Conservation (phyloP, 2,113 vertebrate genomes). For the Uria lomvia region DNA sequence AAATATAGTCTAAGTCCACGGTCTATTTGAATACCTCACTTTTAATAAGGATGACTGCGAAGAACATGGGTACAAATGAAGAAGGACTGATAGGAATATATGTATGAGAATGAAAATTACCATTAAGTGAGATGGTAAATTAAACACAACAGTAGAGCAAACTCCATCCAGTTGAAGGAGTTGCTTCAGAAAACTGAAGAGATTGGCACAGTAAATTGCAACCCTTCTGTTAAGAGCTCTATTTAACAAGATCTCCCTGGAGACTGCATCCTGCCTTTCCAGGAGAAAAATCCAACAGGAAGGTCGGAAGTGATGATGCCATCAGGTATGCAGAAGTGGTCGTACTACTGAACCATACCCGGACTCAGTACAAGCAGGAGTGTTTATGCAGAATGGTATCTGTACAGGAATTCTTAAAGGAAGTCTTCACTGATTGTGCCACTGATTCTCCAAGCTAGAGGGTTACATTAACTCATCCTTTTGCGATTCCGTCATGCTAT, state of each 20-base stretch:
- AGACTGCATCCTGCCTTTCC: not conserved
- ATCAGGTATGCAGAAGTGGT: not conserved
- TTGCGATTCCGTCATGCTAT: not conserved
- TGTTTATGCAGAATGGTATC: not conserved
- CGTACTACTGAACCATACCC: not conserved
- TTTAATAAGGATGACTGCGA: not conserved
- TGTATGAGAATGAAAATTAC: not conserved
- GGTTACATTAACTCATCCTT: not conserved
- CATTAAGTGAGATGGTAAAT: not conserved
- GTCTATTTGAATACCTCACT: not conserved
- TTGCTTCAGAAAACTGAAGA: not conserved
- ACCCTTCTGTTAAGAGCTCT: not conserved
- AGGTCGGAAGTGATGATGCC: not conserved
- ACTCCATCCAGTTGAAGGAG: not conserved
- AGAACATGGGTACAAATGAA: not conserved
- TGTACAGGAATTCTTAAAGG: not conserved
- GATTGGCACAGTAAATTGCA: not conserved
- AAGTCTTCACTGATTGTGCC: not conserved
- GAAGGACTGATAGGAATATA: not conserved
- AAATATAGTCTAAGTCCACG: not conserved
- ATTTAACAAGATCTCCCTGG: not conserved
- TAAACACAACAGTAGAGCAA: not conserved
- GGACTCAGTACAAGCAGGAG: not conserved
- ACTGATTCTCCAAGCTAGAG: not conserved
- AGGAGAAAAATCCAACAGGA: not conserved